Percentiles rank a stretch among this genome's conserved stretches.
Conservation (phyloP, 2,113 vertebrate species). For the Shinisaurus crocodilurus region DNA sequence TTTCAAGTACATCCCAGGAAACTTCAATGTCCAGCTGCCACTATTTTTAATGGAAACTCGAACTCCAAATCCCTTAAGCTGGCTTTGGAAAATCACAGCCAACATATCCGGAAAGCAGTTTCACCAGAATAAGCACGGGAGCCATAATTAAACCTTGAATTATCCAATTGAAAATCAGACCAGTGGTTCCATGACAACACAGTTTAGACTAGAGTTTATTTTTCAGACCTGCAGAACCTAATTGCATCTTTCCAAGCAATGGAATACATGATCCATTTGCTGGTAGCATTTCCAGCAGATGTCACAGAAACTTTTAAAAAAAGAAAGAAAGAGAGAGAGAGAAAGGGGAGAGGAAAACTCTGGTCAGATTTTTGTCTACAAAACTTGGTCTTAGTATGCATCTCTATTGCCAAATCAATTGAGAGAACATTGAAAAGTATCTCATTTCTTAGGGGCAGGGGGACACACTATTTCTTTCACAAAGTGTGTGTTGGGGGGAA, state of each 20-base stretch:
- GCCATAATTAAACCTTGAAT: conserved; percentile 52
- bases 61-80: conserved; percentile 36
- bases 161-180: conserved; percentile 46
- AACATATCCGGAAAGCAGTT: conserved; percentile 19
- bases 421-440: conserved; percentile 6
- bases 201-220: conserved; percentile 46
- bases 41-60: conserved; percentile 38
- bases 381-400: conserved; percentile 47
- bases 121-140: conserved; percentile 36
- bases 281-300: conserved; percentile 64
- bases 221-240: conserved; percentile 55
- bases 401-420: conserved; percentile 59
- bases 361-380: conserved; percentile 59
- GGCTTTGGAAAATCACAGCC: conserved; percentile 23
- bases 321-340: conserved; percentile 45
- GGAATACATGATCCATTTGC: conserved; percentile 63
- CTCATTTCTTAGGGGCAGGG: conserved; percentile 27
- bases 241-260: conserved; percentile 59
- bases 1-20: conserved; percentile 16
- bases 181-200: conserved; percentile 52
- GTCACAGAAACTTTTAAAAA: conserved; percentile 37
- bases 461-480: not conserved
- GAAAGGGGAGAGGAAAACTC: conserved; percentile 47
- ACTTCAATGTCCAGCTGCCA: conserved; percentile 7
- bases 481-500: not conserved